Percentiles rank a stretch among this genome's conserved stretches.
Conservation (phyloP, 1,140 invertebrate genomes). For the Cherax destructor region DNA sequence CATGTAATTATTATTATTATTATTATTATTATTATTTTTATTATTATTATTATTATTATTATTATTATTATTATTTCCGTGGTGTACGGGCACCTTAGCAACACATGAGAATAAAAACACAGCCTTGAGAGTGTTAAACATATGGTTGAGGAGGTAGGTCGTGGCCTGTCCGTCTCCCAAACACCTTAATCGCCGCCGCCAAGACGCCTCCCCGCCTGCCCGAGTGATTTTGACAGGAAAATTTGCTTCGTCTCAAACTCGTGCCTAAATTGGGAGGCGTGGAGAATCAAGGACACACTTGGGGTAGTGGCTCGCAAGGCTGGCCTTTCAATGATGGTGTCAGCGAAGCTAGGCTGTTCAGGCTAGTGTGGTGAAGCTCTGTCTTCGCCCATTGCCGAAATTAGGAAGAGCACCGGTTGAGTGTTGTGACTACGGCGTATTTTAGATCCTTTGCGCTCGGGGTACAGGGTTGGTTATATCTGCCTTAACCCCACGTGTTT, state of each 20-base stretch:
- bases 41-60: too few relatives aligned
- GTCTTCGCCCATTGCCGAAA: background rate
- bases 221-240: background rate
- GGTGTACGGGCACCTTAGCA: too few relatives aligned
- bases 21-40: too few relatives aligned
- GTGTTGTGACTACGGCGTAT: background rate
- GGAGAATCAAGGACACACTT: background rate
- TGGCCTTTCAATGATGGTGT: background rate
- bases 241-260: constrained; percentile 4
- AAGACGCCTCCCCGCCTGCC: background rate
- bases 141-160: background rate
- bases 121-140: background rate
- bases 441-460: background rate
- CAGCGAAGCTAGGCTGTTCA: background rate
- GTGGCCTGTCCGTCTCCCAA: background rate
- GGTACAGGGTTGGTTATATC: background rate
- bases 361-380: background rate
- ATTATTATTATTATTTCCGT: too few relatives aligned
- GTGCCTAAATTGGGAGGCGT: background rate
- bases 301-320: background rate
- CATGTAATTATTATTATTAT: too few relatives aligned
- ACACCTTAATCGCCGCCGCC: background rate
- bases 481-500: background rate
- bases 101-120: too few relatives aligned
- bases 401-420: background rate